A percentile compares a stretch with the other conserved stretches of the same genome.
Evolutionary conservation across 2,888 invertebrate species (phyloP).

Genomic region (Chloroclysta siterata): DNA sequence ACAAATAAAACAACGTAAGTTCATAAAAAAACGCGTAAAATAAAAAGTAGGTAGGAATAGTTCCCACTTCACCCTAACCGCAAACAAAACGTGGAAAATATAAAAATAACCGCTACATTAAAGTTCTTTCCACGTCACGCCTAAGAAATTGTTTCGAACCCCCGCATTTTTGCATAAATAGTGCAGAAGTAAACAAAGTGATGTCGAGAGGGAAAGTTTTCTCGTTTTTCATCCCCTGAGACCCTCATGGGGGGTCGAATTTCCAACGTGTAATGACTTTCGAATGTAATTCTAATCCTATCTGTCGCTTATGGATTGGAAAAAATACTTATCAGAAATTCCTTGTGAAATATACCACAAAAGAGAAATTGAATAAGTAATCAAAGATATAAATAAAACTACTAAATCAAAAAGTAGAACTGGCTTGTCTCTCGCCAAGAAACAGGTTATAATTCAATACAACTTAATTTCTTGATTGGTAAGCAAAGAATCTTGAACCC

Average conservation of each 20-base stretch:
- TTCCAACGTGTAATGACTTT: constrained; percentile 71
- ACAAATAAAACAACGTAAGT: not conserved
- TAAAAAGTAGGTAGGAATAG: not conserved
- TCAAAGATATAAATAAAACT: not conserved
- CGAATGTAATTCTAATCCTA: constrained; percentile 67
- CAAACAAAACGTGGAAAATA: constrained; percentile 38
- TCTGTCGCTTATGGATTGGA: constrained; percentile 36
- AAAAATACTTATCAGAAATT: constrained; percentile 3
- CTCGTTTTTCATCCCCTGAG: constrained; percentile 75
- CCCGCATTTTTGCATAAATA: constrained; percentile 72
- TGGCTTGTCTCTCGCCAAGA: constrained; percentile 1
- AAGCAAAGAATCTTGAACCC: constrained; percentile 60
- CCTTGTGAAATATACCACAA: too few relatives aligned
- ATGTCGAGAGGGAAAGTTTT: constrained; percentile 73
- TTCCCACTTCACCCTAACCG: constrained; percentile 23
- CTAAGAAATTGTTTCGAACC: constrained; percentile 57
- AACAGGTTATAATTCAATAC: constrained; percentile 35
- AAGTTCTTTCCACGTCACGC: constrained; percentile 50
- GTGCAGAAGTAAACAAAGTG: constrained; percentile 77
- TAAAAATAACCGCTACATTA: constrained; percentile 50
- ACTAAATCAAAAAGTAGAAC: not conserved
- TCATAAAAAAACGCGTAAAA: not conserved
- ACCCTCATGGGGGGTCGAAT: constrained; percentile 66
- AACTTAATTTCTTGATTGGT: constrained; percentile 43
- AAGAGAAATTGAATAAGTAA: not conserved